Base-by-base conservation (phyloP, 2,113 vertebrate species). In the Oncorhynchus mykiss region DNA sequence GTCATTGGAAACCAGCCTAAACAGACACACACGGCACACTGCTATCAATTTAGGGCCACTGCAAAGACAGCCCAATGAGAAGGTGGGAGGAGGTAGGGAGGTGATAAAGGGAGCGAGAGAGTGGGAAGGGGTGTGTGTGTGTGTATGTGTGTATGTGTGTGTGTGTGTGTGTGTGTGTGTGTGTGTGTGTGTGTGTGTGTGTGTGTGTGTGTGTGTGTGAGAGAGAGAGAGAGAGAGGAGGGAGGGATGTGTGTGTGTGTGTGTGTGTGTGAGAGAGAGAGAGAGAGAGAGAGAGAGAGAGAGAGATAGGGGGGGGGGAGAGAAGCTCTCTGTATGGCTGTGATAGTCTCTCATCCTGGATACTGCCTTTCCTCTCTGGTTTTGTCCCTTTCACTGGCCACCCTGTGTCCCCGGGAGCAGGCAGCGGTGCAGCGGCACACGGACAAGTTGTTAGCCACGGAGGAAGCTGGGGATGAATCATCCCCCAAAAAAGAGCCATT, bases 401-500 rank as follows among this genome's bases (percentile, higher is more conserved):
- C 62, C 77, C 79, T 51, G 75, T 75, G 77, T 86, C 75, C 80
- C 80, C 77, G 31, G 87, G 84, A 91, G 81, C 89, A 76, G 88
- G 82, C 82, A 74, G 65, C 78, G 13, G 18, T 20, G 67, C 6
- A 16, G 67, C 78, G 74, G 80, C 70, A 72, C 82, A 79, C 66
- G 64, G 86, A 81, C 79, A 82, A 84, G 87, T 84, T 81, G 87
- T 89, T 84, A 77, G 84, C 85, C 85, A 71, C 71, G 48, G 83
- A 87, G 29, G 49, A 57, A 59, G 82, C 84, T 77, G 80, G 76
- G 83, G 86, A 85, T 91, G 91, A 90, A 88, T 90, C 91, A 75
- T 87, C 84, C 84, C 84, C 79, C 88, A 85, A 92, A 90, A 90
- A 91, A 90, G 91, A 92, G 86, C 78, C 90, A 92, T 88, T 91